Conservation (phyloP, 2,797 vertebrate genomes). For the Atherinosoma microstoma region DNA sequence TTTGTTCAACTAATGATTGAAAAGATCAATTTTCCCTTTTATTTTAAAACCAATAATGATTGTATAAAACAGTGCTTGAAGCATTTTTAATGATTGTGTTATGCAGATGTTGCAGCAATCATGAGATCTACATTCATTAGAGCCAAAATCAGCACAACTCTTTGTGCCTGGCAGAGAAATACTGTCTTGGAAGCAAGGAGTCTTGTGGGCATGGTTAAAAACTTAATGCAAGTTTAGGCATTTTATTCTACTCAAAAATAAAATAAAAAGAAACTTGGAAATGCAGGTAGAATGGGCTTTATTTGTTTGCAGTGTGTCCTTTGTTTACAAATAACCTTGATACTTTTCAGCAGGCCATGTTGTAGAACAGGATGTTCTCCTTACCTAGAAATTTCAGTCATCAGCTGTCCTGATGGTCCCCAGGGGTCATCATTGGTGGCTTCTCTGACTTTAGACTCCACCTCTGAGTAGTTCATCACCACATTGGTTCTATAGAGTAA, state of each 20-base stretch:
- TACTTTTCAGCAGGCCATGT: constrained; percentile 9
- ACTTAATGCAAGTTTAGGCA: not conserved
- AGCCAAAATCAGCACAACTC: not conserved
- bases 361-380: constrained; percentile 35
- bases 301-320: not conserved
- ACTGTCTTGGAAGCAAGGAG: not conserved
- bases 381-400: constrained; percentile 98
- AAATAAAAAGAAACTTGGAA: not conserved
- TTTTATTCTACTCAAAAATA: not conserved
- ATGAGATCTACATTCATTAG: not conserved
- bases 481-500: constrained; percentile 92
- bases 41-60: not conserved
- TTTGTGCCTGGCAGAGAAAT: not conserved
- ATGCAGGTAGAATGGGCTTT: not conserved
- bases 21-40: not conserved
- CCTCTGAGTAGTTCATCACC: constrained; percentile 99
- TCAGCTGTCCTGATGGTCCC: constrained; percentile 98
- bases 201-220: not conserved
- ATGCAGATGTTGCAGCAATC: not conserved
- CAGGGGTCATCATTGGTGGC: constrained; percentile 99
- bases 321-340: constrained; percentile 9
- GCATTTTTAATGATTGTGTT: not conserved
- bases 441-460: constrained; percentile 98
- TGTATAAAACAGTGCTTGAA: not conserved
- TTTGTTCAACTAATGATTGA: not conserved